Evolutionary conservation across 2,113 vertebrate genomes (phyloP).

Genomic region (Herpailurus yagouaroundi): DNA sequence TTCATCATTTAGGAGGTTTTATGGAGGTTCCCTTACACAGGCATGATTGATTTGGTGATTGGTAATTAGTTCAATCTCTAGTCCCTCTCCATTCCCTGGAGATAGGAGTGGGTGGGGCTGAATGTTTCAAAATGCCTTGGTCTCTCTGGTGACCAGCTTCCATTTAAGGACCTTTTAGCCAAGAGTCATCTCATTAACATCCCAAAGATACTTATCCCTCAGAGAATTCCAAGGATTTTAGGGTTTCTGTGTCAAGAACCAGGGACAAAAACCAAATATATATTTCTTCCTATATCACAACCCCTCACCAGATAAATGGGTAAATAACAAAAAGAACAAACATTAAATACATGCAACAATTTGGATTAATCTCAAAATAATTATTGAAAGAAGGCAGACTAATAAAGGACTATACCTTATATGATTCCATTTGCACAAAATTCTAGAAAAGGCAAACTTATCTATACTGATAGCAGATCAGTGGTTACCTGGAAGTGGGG

Average conservation of each 20-base stretch:
- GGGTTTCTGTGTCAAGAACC: background rate
- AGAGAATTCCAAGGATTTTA: background rate
- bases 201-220: background rate
- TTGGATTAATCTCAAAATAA: constrained; percentile 4
- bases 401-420: background rate
- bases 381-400: background rate
- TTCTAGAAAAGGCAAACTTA: background rate
- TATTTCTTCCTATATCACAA: background rate
- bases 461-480: background rate
- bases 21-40: background rate
- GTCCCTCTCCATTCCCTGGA: background rate
- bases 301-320: background rate
- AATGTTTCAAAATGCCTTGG: background rate
- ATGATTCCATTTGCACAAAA: background rate
- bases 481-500: background rate
- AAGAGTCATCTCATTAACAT: background rate
- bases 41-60: background rate
- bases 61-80: background rate
- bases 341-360: background rate
- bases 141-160: background rate
- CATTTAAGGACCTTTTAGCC: background rate
- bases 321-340: background rate
- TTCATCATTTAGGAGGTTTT: background rate
- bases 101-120: background rate
- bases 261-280: background rate